A percentile compares a stretch with the other conserved stretches of the same genome.
Conservation (phyloP, 2,797 vertebrate species). For the Rhyacichthys aspro region DNA sequence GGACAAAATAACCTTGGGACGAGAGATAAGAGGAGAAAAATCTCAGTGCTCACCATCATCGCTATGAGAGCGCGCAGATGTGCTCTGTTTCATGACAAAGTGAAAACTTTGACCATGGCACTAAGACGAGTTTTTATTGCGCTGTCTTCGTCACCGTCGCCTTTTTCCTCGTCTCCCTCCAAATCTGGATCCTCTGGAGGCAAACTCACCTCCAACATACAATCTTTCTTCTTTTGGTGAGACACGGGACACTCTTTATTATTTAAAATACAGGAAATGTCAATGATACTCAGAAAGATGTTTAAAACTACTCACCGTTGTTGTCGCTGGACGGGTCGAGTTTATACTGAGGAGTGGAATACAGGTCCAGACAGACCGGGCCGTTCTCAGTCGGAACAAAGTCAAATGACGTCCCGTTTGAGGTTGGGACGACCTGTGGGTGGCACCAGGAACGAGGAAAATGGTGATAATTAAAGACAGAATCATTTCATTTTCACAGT, state of each 20-base stretch:
- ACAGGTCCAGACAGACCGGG: conserved; percentile 86
- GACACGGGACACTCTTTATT: conserved; percentile 31
- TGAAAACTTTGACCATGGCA: conserved; percentile 89
- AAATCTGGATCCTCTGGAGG: conserved; percentile 78
- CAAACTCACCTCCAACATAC: conserved; percentile 70
- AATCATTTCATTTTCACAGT: too few relatives aligned
- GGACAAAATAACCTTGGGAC: too few relatives aligned
- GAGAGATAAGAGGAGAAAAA: too few relatives aligned
- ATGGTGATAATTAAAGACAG: too few relatives aligned
- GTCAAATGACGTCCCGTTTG: conserved; percentile 92
- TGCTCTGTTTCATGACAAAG: conserved; percentile 99
- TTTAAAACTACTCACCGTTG: conserved; percentile 87
- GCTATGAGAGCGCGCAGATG: conserved; percentile 97
- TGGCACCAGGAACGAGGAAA: conserved; percentile 14
- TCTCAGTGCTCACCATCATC: conserved; percentile 92
- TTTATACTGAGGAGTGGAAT: conserved; percentile 94
- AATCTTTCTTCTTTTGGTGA: conserved; percentile 70
- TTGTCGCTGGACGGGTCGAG: conserved; percentile 77
- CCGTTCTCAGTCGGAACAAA: conserved; percentile 89
- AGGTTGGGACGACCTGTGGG: conserved; percentile 85
- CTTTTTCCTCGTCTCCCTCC: conserved; percentile 61
- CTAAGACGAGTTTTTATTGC: conserved; percentile 78
- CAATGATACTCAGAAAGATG: too few relatives aligned
- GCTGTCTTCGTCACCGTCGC: conserved; percentile 75
- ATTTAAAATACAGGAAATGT: too few relatives aligned